Conservation (phyloP, 1,140 invertebrate species). For the Hycleus cichorii region DNA sequence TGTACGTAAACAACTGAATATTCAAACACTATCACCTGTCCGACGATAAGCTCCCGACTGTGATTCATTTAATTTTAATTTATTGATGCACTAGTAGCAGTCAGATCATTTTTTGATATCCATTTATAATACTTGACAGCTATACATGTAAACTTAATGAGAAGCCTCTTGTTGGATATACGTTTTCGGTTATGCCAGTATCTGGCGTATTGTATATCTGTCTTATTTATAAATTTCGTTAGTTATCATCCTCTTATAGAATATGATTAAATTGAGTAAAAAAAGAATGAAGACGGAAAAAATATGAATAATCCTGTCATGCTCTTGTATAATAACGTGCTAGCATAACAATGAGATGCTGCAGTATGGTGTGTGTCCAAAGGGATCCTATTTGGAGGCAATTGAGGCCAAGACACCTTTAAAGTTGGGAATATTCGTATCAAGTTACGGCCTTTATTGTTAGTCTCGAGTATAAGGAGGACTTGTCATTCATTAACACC, state of each 20-base stretch:
- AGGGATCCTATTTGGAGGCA: not conserved
- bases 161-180: constrained; percentile 9
- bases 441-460: constrained; percentile 13
- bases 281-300: no score
- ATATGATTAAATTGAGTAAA: no score
- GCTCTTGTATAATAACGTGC: no score
- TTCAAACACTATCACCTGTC: constrained; percentile 11
- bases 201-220: no score
- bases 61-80: constrained; percentile 13
- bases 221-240: no score
- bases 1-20: constrained; percentile 11
- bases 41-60: constrained; percentile 10
- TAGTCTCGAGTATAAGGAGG: constrained; percentile 5
- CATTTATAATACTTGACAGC: constrained; percentile 10
- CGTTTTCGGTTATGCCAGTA: constrained; percentile 1
- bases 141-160: constrained; percentile 12
- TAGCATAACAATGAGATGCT: no score
- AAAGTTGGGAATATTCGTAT: constrained; percentile 7
- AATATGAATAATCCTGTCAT: no score
- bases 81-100: constrained; percentile 13
- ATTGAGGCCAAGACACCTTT: constrained; percentile 7
- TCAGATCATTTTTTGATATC: constrained; percentile 14
- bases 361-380: no score
- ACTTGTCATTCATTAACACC: constrained; percentile 5
- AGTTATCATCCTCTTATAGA: no score